Conservation (phyloP, 2,113 vertebrate genomes). For the Sciurus niger region DNA sequence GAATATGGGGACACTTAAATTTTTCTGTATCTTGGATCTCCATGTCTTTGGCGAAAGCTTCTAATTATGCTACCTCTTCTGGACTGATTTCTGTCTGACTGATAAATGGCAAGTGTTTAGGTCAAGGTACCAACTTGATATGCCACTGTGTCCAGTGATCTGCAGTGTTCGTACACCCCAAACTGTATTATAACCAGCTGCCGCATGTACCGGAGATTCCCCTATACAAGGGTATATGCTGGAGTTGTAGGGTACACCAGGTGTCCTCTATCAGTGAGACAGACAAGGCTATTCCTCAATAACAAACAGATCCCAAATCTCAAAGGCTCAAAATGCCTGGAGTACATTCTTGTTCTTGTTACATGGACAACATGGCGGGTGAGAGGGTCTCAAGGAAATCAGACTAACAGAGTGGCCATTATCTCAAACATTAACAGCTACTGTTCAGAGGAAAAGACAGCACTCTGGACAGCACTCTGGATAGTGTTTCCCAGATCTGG, state of each 20-base stretch:
- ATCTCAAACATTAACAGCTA: neutral
- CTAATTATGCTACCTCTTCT: neutral
- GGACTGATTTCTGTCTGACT: neutral
- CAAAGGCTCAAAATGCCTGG: neutral
- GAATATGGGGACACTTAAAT: neutral
- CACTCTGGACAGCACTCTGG: neutral
- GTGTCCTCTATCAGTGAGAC: neutral
- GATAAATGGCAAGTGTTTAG: neutral
- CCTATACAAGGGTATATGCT: neutral
- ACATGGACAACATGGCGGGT: neutral
- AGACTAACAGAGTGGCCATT: neutral
- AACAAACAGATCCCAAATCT: neutral
- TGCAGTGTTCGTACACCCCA: neutral
- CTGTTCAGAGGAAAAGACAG: neutral
- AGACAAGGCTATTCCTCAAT: neutral
- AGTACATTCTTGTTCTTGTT: neutral
- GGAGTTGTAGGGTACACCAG: neutral
- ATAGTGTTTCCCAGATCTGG: neutral
- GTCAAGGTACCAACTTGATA: neutral
- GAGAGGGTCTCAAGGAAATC: neutral
- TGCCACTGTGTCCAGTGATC: neutral
- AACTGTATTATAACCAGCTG: neutral
- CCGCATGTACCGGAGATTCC: neutral
- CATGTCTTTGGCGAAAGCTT: conserved; percentile 22
- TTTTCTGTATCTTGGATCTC: conserved; percentile 24